Conservation (phyloP, 2,113 vertebrate genomes). For the Condylura cristata region DNA sequence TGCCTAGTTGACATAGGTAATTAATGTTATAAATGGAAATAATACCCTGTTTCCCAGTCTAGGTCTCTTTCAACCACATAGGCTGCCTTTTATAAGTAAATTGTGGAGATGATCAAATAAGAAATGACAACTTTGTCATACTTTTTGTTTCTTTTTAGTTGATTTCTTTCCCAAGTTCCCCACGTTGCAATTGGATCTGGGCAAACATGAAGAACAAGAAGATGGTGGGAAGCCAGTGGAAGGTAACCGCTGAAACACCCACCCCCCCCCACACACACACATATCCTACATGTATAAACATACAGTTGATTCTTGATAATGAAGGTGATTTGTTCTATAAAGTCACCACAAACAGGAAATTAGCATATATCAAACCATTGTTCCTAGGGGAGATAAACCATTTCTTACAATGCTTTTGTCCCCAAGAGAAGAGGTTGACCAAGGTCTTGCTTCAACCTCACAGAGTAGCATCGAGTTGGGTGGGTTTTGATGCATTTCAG, state of each 20-base stretch:
- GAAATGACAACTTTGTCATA: not conserved
- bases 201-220: not conserved
- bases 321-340: not conserved
- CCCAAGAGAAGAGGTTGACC: not conserved
- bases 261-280: accelerated
- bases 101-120: not conserved
- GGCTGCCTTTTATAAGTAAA: not conserved
- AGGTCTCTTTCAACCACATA: not conserved
- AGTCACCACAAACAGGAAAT: not conserved
- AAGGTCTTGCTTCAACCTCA: not conserved
- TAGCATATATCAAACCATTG: not conserved
- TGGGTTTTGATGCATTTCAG: not conserved
- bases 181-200: not conserved
- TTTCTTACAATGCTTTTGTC: not conserved
- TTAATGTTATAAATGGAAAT: not conserved
- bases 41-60: not conserved
- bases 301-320: not conserved
- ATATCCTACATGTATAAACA: not conserved
- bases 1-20: not conserved
- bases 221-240: not conserved
- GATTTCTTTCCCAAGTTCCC: not conserved
- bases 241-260: not conserved
- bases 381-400: not conserved
- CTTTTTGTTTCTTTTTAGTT: not conserved
- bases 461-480: not conserved